Conservation (phyloP, 2,113 vertebrate genomes). For the Axis porcinus region DNA sequence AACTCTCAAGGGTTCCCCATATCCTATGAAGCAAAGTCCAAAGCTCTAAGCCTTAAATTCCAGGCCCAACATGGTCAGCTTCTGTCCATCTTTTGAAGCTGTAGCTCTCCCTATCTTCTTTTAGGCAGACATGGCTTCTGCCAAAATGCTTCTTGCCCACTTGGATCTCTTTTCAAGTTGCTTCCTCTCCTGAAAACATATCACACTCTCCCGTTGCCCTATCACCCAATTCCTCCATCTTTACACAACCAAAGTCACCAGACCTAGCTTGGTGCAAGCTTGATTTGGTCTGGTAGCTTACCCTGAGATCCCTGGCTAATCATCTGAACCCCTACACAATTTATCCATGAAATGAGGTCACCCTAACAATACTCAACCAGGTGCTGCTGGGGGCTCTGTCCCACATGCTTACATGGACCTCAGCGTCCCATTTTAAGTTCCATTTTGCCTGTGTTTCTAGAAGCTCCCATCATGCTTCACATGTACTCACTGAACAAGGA, state of each 20-base stretch:
- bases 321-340: not conserved
- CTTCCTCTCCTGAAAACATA: not conserved
- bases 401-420: not conserved
- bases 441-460: not conserved
- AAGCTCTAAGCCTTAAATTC: not conserved
- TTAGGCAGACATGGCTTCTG: not conserved
- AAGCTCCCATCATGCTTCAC: not conserved
- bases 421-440: not conserved
- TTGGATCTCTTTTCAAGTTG: not conserved
- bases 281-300: not conserved
- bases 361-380: not conserved
- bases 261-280: not conserved
- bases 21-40: not conserved
- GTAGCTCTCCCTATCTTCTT: not conserved
- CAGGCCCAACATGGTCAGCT: not conserved
- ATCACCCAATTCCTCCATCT: not conserved
- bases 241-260: not conserved
- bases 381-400: not conserved
- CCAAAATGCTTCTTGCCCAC: not conserved
- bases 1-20: not conserved
- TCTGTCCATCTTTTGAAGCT: not conserved
- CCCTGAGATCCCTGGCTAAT: not conserved
- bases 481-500: not conserved
- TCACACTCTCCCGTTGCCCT: too few species aligned
- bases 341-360: not conserved